Base-by-base conservation (phyloP, 2,888 invertebrate species). In the Phengaris alcon region DNA sequence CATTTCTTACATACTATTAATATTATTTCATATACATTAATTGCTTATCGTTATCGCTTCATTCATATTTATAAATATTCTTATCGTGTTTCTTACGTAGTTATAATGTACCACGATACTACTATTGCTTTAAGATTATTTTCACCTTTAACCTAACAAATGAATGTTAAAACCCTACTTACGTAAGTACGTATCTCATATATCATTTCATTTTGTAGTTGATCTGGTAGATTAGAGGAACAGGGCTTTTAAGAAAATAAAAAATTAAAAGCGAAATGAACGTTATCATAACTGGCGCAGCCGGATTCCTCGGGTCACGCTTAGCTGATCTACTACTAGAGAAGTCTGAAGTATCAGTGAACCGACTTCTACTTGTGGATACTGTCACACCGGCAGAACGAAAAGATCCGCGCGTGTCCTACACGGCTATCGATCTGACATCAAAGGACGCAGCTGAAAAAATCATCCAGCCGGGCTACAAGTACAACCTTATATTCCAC, bases 401-500 rank as follows among this genome's bases (percentile, higher is more conserved):
- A 8, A 35, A 69, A 1, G 86, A 88, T 75, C 77, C 80, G 2
- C 84, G 87, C 13, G 88, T 86, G 3, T 76, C 77, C 13, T 79
- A 79, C 6, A 69, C 86, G 0, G 83, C 84, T 0, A 77, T 82
- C 6, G 85, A 87, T 76, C 78, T 87, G 5, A 74, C 81, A 5
- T 79, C 78, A 8, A 79, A 84, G 9, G 83, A 79, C 0, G 87
- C 86, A 35, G 85, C 87, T 4, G 84, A 82, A 2, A 76, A 73
- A 0, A 82, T 89, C 1, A 79, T 90, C 8, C 79, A 82, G 6
- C 15, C 81, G n/a, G 81, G 82, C 22, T 82, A 83, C 59, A 84
- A 84, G 74, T 82, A 83, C 59, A 84, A 84, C 75, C 82, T 87
- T 10, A 73, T 92, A 15, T 88, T 90, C 78, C 93, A 93, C 77